Conservation (phyloP, 1,140 invertebrate species). For the Drosophila nasuta region DNA sequence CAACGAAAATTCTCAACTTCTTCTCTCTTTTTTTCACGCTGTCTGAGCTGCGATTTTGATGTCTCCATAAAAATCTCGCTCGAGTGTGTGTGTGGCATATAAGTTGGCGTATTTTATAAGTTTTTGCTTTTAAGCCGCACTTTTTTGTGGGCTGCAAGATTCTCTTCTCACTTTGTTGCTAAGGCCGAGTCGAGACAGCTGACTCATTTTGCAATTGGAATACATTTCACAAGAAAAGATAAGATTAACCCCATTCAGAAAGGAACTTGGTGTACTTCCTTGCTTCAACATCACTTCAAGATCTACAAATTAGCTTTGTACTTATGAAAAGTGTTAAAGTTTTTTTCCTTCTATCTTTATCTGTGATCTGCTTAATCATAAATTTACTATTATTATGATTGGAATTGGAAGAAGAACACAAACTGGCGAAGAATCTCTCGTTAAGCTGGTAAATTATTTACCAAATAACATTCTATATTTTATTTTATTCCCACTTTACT, state of each 20-base stretch:
- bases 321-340: neutral
- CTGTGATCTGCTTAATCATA: slow-evolving; percentile 25
- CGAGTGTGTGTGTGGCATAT: slow-evolving; percentile 37
- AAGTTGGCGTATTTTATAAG: slow-evolving; percentile 51
- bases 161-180: slow-evolving; percentile 4
- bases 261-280: neutral
- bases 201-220: slow-evolving; percentile 26
- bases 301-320: neutral
- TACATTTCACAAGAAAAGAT: slow-evolving; percentile 7
- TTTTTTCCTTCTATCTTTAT: neutral
- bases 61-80: slow-evolving; percentile 74
- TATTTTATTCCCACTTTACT: slow-evolving; percentile 12
- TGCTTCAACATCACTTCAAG: neutral
- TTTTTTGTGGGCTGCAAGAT: slow-evolving; percentile 14
- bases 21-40: slow-evolving; percentile 4
- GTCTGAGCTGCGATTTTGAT: slow-evolving; percentile 57
- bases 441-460: slow-evolving; percentile 25
- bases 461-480: slow-evolving; percentile 24
- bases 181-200: slow-evolving; percentile 13
- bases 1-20: slow-evolving; percentile 14
- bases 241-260: slow-evolving; percentile 1
- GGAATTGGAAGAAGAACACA: neutral
- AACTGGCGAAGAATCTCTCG: neutral
- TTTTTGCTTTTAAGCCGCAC: slow-evolving; percentile 66
- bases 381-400: slow-evolving; percentile 17